Evolutionary conservation across 2,797 vertebrate species (phyloP), one percentile per base, ranked within the genome.

Genomic region (Anguilla obscura): DNA sequence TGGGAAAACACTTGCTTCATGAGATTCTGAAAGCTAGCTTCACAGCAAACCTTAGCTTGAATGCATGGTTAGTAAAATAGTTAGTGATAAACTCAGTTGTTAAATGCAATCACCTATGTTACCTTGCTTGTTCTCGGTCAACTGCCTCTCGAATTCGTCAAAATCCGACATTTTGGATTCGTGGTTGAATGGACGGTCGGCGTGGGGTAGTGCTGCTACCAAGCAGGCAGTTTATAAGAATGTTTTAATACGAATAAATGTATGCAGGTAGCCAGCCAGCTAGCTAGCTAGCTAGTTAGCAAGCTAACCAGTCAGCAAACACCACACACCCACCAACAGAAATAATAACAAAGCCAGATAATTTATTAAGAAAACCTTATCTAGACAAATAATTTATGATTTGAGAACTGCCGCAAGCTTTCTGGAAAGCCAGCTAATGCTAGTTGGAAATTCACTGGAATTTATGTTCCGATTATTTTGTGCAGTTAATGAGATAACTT

Each of bases 81-180:
- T n/a, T n/a, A 10, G 24, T 69, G 27, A 69, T 27, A 69, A 69
- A 27, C 63, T 27, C 58, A 63, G 16, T 8, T 27, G 5, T n/a
- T 27, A 69, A 69, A 36, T 76, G 1, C 12, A 36, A 3, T 27
- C 45, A 0, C 60, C 92, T 69, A 69, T 27, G 63, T 69, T 93
- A 97, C 97, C 97, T 96, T 98, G 97, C 87, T 98, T 97, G 91
- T 98, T 98, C 93, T 98, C 97, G 86, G 97, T 97, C 52, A 98
- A 96, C 91, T 98, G 97, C 91, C 97, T 96, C 93, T 98, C 97
- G 88, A 98, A 98, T 94, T 98, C 97, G 93, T 98, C 97, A 94
- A 97, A 98, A 93, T 98, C 97, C 92, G 97, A 98, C 97, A 98
- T 98, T 91, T 93, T 95, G 88, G 90, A 74, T 85, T 80, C 82